Conservation (phyloP, 1,140 invertebrate genomes). For the Kradibia gibbosae region DNA sequence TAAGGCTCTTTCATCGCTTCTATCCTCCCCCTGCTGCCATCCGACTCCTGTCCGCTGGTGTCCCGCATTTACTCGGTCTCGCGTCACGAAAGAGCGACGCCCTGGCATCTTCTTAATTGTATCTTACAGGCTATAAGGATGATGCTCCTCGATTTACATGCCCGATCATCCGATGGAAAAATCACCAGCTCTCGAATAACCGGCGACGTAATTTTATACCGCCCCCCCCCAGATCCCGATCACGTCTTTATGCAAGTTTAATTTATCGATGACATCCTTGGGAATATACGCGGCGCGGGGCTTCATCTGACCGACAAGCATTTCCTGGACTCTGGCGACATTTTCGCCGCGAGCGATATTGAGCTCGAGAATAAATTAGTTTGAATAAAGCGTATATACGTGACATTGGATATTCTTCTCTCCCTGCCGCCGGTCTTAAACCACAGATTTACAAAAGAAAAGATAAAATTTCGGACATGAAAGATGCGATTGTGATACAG, state of each 20-base stretch:
- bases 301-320: background rate
- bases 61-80: background rate
- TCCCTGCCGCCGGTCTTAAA: too few species aligned
- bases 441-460: too few species aligned
- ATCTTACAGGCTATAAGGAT: background rate
- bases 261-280: background rate
- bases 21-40: too few species aligned
- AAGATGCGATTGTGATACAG: too few species aligned
- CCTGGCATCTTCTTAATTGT: background rate
- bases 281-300: background rate
- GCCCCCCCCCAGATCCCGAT: background rate
- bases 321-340: too few species aligned
- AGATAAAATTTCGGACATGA: too few species aligned
- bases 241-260: background rate
- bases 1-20: too few species aligned
- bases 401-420: too few species aligned
- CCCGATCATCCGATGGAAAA: background rate
- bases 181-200: background rate
- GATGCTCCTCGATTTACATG: background rate
- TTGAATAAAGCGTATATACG: background rate
- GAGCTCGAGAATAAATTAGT: background rate
- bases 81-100: background rate
- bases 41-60: background rate
- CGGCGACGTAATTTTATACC: background rate
- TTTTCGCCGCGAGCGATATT: background rate